Evolutionary conservation across 2,888 invertebrate genomes (phyloP).

Genomic region (Drosophila picticornis): DNA sequence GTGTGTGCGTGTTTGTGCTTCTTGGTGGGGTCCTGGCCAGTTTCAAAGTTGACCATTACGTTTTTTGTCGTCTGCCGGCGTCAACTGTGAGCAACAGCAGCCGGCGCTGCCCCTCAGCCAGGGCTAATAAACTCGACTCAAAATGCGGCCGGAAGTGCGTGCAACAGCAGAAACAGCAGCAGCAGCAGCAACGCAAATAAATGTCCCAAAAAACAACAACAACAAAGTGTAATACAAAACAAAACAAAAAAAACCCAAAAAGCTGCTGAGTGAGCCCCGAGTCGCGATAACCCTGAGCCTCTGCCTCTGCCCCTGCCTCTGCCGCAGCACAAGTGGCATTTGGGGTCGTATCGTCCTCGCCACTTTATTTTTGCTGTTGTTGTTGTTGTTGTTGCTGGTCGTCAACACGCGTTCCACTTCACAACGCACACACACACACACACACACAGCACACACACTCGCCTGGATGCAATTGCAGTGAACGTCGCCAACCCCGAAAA

Average conservation of each 20-base stretch:
- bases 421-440: constrained; percentile 68
- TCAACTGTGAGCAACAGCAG: constrained; percentile 29
- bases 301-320: neutral
- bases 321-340: constrained; percentile 59
- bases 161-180: constrained; percentile 47
- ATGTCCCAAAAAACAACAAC: constrained; percentile 72
- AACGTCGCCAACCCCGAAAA: constrained; percentile 71
- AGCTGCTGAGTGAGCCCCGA: constrained; percentile 55
- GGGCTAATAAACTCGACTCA: constrained; percentile 76
- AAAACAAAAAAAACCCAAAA: constrained; percentile 8
- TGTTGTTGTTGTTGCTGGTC: constrained; percentile 24
- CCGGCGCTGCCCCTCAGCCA: constrained; percentile 45
- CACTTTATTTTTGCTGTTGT: constrained; percentile 1
- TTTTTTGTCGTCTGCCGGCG: constrained; percentile 46
- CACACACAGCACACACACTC: constrained; percentile 20
- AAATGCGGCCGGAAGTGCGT: constrained; percentile 77
- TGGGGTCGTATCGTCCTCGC: constrained; percentile 50
- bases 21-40: constrained; percentile 36
- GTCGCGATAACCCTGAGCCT: constrained; percentile 17
- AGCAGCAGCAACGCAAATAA: constrained; percentile 45
- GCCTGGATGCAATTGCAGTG: constrained; percentile 66
- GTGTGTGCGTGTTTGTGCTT: neutral
- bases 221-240: constrained; percentile 16
- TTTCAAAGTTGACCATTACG: constrained; percentile 25
- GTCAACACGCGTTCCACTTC: constrained; percentile 78